Percentiles rank a stretch among this genome's conserved stretches.
Evolutionary conservation across 2,888 invertebrate species (phyloP).

Genomic region (Cosmia pyralina): DNA sequence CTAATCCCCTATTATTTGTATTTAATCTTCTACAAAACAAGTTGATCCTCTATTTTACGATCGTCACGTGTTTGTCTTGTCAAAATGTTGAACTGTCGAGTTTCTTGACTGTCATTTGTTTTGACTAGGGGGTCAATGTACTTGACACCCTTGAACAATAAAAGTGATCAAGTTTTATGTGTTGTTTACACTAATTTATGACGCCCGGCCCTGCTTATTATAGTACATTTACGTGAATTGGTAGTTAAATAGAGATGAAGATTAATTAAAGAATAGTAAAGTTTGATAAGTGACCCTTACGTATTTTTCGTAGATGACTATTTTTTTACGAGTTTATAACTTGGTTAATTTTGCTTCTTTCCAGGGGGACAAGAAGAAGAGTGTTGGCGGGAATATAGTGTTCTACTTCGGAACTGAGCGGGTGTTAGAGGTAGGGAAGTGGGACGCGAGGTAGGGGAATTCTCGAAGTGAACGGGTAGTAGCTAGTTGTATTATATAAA

Average conservation of each 20-base stretch:
- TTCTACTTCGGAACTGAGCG: too few species aligned
- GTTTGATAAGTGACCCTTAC: conserved; percentile 3
- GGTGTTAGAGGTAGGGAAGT: too few species aligned
- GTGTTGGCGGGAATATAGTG: not conserved
- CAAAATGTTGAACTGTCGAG: conserved; percentile 39
- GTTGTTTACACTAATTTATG: conserved; percentile 83
- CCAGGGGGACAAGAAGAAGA: not conserved
- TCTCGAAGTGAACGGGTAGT: too few species aligned
- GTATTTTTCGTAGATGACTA: not conserved
- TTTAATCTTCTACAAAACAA: conserved; percentile 41
- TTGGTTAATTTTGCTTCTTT: not conserved
- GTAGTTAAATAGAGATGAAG: conserved; percentile 41
- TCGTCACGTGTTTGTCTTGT: conserved; percentile 43
- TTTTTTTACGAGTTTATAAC: conserved; percentile 1
- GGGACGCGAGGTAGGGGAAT: too few species aligned
- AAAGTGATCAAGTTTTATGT: conserved; percentile 78
- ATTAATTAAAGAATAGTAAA: conserved; percentile 29
- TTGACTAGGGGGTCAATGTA: conserved; percentile 66
- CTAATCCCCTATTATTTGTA: conserved; percentile 40
- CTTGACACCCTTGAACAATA: conserved; percentile 72
- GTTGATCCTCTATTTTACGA: conserved; percentile 49
- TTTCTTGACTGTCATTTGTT: conserved; percentile 26
- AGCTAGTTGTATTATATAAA: too few species aligned
- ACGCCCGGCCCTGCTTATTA: conserved; percentile 56
- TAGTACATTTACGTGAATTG: conserved; percentile 27